A percentile compares a stretch with the other conserved stretches of the same genome.
These are phyloP conservation scores for Ormyrus thymus DNA, from an alignment of 2,888 invertebrate species.

Conservation along the genomic window DNA sequence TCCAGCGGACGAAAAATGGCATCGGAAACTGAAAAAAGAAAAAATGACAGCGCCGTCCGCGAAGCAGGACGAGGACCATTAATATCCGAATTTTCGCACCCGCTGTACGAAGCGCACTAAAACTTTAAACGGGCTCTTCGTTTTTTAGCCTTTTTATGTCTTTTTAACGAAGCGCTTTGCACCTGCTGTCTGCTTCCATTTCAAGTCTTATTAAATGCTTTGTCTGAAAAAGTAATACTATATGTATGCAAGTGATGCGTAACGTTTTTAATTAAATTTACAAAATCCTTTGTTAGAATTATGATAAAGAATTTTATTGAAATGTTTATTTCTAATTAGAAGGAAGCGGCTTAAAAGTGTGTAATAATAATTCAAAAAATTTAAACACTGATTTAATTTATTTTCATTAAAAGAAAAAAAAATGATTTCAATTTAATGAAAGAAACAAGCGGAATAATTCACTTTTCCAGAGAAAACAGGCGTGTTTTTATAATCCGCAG, in stretches of 20 bases:
- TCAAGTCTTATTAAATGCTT: not conserved
- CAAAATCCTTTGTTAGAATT: not conserved
- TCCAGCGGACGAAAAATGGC: constrained; percentile 32
- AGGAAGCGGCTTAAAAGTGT: no score
- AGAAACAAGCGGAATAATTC: not conserved
- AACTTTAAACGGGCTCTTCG: not conserved
- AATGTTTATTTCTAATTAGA: not conserved
- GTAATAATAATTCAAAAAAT: no score
- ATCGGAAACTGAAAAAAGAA: constrained; percentile 4
- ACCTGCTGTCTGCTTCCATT: not conserved
- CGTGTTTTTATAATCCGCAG: not conserved
- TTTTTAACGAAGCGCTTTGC: not conserved
- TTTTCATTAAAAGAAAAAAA: not conserved
- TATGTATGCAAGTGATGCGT: no score
- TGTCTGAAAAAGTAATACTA: no score
- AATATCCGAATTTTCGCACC: constrained; percentile 16
- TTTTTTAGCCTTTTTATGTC: no score
- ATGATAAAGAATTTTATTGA: not conserved
- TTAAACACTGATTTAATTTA: no score
- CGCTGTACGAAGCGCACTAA: not conserved
- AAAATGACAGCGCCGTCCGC: not conserved
- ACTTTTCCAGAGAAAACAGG: not conserved
- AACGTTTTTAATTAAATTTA: no score
- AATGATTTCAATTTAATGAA: no score
- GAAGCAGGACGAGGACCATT: constrained; percentile 15